Base-by-base conservation (phyloP, 2,113 vertebrate genomes). In the Corythoichthys intestinalis region DNA sequence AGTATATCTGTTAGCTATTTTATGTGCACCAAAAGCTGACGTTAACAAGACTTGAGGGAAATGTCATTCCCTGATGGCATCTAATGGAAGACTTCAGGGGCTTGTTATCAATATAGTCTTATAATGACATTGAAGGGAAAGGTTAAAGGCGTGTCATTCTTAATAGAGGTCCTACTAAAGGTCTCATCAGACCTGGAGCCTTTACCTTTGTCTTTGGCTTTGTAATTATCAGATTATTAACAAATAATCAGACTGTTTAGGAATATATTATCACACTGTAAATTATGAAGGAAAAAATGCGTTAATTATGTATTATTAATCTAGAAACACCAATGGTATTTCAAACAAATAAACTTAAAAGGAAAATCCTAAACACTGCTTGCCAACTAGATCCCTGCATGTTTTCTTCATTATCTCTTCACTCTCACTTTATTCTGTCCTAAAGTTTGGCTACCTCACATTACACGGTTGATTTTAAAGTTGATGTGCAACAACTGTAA, bases 391-490 rank as follows among this genome's bases (percentile, higher is more conserved):
- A 52, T 67, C 46, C 56, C 66, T 61, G 60, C 44, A 56, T 73
- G 78, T 66, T 73, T 83, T 72, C 66, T 86, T 78, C 75, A 82
- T 86, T 84, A 85, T 77, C 78, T 79, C 68, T 50, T 65, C 71
- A 66, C 54, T 52, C 67, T 60, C n/a, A 28, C 52, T 67, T 72
- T 67, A 57, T 35, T 65, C 73, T 81, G 82, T 70, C 82, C 88
- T 59, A 78, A 65, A 72, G 88, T 85, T 83, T 84, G 69, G 78
- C 72, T 78, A 82, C 77, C 73, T 28, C 73, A 65, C 85, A 87
- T 88, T 85, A 84, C 85, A 89, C 82, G 76, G 75, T 80, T 85
- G 85, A 89, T 83, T 87, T 82, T 68, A 63, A 79, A 80, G 77
- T 87, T 86, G 81, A 81, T 68, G 73, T 82, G 77, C 9, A 78